Evolutionary conservation across 2,888 invertebrate genomes (phyloP), one percentile per base, ranked within the genome.

Genomic region (Xylota segnis): DNA sequence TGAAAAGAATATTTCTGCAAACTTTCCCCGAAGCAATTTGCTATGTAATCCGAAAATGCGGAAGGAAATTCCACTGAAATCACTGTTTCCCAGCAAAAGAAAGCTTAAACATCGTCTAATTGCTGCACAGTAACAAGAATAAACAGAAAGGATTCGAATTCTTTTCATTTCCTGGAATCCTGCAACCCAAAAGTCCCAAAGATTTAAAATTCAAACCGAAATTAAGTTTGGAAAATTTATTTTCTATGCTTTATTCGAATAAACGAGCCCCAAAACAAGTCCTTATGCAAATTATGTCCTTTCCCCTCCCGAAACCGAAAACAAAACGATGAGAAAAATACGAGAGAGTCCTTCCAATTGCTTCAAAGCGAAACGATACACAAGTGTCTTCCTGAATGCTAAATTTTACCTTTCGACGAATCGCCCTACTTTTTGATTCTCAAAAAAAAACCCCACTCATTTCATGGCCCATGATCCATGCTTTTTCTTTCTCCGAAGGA

Each of bases 381-480:
- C 63, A 40, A 37, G 32, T 18, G 34, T 74, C 54, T 45, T 32
- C 32, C 29, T 59, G 58, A 71, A 83, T 83, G 54, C 34, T 65
- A 43, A 76, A 83, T 76, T 68, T 32, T 32, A 70, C 40, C 63
- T 65, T 23, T 45, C 23, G 45, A 50, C 23, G n/a, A 23, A 43
- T 23, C 14, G 18, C 50, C 47, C 37, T 2, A 4, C 45, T 16
- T n/a, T 16, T 18, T 71, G 66, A 50, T 76, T 40, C 34, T 9
- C 32, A 10, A 52, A 59, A 77, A 47, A n/a, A n/a, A n/a, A n/a
- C n/a, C n/a, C n/a, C n/a, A n/a, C n/a, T n/a, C 40, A 63, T 70
- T 63, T 75, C 65, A 71, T 71, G 76, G 50, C 56, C 34, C 76
- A 76, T 76, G 50, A 70, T 71, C 65, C 63, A 75, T 76, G 65